Percentiles rank a stretch among this genome's conserved stretches.
These are phyloP conservation scores for Aythya baeri DNA, from an alignment of 2,113 vertebrate species.

Conservation along the genomic window DNA sequence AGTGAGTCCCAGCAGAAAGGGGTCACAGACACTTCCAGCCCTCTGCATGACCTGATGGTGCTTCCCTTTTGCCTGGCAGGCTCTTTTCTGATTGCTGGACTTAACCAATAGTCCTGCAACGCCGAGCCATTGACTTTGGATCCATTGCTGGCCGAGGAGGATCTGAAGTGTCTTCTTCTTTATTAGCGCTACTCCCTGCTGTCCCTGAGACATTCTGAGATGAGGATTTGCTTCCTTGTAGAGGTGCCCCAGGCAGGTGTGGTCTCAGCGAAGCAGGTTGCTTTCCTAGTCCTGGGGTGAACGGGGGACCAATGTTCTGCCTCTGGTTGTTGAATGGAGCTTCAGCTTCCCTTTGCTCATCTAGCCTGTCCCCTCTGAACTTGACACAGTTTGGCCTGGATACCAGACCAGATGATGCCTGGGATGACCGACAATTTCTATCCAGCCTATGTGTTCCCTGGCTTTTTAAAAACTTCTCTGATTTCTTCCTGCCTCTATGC, in stretches of 20 bases:
- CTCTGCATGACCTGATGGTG: background rate
- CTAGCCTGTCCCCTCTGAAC: accelerated
- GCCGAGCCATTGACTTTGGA: background rate
- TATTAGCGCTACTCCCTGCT: background rate
- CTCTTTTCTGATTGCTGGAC: background rate
- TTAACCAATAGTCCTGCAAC: background rate
- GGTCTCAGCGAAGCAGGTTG: background rate
- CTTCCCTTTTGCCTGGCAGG: background rate
- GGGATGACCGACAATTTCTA: background rate
- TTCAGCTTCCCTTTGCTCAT: background rate
- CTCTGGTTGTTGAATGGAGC: background rate
- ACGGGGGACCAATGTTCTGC: background rate
- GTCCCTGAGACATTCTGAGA: background rate
- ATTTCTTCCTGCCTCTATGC: background rate
- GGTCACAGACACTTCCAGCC: background rate
- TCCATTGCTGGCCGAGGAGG: accelerated
- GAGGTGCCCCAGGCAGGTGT: background rate
- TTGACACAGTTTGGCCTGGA: background rate
- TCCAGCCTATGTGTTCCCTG: background rate
- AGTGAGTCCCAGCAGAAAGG: background rate
- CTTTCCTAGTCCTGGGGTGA: background rate
- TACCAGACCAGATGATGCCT: background rate
- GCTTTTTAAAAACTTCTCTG: background rate
- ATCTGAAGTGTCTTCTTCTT: background rate
- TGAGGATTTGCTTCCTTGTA: background rate